These are phyloP conservation scores for Dolichomitus sp. DNA, from an alignment of 2,888 invertebrate genomes.

Conservation along the genomic window DNA sequence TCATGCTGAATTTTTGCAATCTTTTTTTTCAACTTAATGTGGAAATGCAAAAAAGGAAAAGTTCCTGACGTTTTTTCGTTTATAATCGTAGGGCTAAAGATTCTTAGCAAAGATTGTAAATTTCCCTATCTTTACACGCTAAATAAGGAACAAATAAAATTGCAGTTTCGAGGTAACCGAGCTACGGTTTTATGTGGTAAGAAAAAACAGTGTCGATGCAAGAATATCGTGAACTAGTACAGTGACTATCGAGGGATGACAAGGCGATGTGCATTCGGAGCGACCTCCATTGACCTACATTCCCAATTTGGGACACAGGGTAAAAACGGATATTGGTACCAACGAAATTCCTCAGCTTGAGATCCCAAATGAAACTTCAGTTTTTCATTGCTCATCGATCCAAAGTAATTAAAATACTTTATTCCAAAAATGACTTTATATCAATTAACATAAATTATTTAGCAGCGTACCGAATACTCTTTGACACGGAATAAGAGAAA, in stretches of 20 bases:
- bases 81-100: too few species aligned
- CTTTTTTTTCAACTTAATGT: neutral
- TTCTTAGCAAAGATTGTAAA: too few species aligned
- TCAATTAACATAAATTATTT: neutral
- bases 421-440: constrained; percentile 1
- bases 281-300: constrained; percentile 52
- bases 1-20: neutral
- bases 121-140: too few species aligned
- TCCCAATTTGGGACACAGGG: constrained; percentile 23
- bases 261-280: constrained; percentile 2
- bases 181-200: neutral
- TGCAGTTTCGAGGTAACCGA: too few species aligned
- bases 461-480: neutral
- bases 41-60: too few species aligned
- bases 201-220: neutral
- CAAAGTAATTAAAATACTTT: neutral
- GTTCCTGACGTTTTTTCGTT: too few species aligned
- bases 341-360: constrained; percentile 6
- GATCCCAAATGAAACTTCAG: constrained; percentile 8
- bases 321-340: constrained; percentile 28
- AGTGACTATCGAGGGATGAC: constrained; percentile 4
- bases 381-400: neutral
- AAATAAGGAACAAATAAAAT: too few species aligned
- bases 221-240: neutral
- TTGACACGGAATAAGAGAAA: neutral